Conservation (phyloP, 2,888 invertebrate genomes). For the Ommatoiulus sabulosus region DNA sequence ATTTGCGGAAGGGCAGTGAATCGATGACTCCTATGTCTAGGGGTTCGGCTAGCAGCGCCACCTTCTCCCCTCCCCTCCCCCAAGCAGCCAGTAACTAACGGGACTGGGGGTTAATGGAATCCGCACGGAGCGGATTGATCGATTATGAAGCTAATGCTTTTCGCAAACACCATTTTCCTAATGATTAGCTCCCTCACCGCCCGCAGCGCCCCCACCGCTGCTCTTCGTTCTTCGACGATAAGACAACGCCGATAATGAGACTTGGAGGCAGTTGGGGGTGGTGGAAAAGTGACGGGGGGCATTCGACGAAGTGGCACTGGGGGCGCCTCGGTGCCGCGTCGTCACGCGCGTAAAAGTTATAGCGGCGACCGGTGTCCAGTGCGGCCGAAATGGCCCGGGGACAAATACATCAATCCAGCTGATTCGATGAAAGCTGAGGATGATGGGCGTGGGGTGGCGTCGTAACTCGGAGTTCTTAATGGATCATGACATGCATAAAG, state of each 20-base stretch:
- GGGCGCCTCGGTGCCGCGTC: no score
- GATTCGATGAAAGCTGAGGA: no score
- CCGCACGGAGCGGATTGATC: constrained; percentile 17
- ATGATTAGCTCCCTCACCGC: neutral
- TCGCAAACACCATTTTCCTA: constrained; percentile 42
- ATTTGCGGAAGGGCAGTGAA: neutral
- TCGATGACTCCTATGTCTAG: neutral
- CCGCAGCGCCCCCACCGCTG: neutral
- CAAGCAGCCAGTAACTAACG: neutral
- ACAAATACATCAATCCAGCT: no score
- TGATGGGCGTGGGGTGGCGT: no score
- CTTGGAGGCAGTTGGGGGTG: neutral
- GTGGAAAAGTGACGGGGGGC: neutral
- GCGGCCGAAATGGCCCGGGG: no score
- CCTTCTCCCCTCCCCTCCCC: neutral
- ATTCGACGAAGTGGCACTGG: no score
- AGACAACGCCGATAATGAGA: no score
- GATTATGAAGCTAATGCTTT: constrained; percentile 31
- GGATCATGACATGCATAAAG: no score
- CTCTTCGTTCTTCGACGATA: neutral
- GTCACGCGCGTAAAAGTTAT: no score
- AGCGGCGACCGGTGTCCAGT: no score
- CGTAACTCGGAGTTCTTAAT: no score
- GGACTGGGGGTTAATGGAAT: constrained; percentile 30
- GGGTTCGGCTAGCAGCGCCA: neutral